Evolutionary conservation across 2,797 vertebrate species (phyloP), one percentile per base, ranked within the genome.

Genomic region (Pseudochromis fuscus): DNA sequence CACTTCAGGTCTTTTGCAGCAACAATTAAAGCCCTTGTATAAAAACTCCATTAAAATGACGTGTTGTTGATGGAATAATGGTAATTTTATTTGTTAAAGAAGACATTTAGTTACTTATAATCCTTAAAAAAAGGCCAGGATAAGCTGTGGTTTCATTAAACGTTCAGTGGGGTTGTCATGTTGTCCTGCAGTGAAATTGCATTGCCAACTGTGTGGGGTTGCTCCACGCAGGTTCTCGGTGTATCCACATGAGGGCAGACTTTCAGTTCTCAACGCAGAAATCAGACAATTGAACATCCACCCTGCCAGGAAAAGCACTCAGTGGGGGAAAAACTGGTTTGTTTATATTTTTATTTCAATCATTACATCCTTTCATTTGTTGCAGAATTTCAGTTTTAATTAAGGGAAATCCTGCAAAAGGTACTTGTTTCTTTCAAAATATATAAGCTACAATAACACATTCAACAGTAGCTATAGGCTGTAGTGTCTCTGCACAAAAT

Each of bases 191-290:
- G 84, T 73, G 80, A 82, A 81, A 87, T 65, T 25, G 46, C 67
- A 66, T 70, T 63, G 73, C 72, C 62, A 67, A 74, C 85, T 84
- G 82, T 76, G 84, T 46, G 13, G 72, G 53, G 57, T 4, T n/a
- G 1, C 33, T 75, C 53, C 56, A 0, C 33, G 82, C 68, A 68
- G 27, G 38, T 92, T 75, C 87, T 55, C 55, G 12, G 37, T 64
- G 58, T 72, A 86, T 90, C 96, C 97, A 98, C 96, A 94, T 80
- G 96, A 94, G 95, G 97, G 96, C 96, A 94, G 90, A 79, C 94
- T 93, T 92, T 90, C 37, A 93, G 78, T 83, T 90, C 84, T 40
- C 57, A 75, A 75, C 18, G 60, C 71, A 79, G 35, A 53, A 35
- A 38, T 66, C 16, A 77, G 65, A 33, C 58, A 80, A 71, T 76